Evolutionary conservation across 1,140 invertebrate species (phyloP), one percentile per base, ranked within the genome.

Genomic region (Arctopsyche grandis): DNA sequence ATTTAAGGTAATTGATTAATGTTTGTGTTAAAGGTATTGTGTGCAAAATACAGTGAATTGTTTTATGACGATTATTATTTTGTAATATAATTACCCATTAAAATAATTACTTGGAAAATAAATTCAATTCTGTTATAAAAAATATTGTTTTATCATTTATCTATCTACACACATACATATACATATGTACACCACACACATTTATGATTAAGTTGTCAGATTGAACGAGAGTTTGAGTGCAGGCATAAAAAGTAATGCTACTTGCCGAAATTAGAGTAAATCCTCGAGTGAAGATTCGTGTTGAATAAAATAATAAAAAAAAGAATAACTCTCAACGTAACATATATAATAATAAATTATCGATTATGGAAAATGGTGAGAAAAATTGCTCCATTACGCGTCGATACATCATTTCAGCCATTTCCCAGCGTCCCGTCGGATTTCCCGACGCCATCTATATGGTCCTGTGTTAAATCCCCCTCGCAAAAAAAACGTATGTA

Each of bases 201-300:
- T 38, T 38, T 38, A 38, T 38, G 29, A n/a, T 7, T 1, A 38
- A 38, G 29, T 38, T n/a, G n/a, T n/a, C n/a, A 38, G 1, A 38
- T 38, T 38, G 29, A 38, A 38, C 29, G 29, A 38, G 3, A 38
- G 1, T 38, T 38, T 38, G 1, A 38, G 3, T 38, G 7, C 29
- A 7, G 29, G 29, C 7, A 38, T 38, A 38, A 38, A 38, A n/a
- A 16, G 4, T n/a, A 16, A 56, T 21, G 14, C 52, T 56, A 16
- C 19, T 56, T 38, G 29, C 29, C 66, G 5, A 29, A 69, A 69
- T 7, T 12, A 7, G 22, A 29, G 24, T 10, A 69, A 69, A 29
- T 24, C 24, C n/a, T 19, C 86, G 86, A 88, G 85, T 87, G 86
- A 86, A 86, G 86, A 87, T 86, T 85, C 84, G 83, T 85, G 85